Conservation (phyloP, 2,113 vertebrate genomes). For the Cygnus buccinator region DNA sequence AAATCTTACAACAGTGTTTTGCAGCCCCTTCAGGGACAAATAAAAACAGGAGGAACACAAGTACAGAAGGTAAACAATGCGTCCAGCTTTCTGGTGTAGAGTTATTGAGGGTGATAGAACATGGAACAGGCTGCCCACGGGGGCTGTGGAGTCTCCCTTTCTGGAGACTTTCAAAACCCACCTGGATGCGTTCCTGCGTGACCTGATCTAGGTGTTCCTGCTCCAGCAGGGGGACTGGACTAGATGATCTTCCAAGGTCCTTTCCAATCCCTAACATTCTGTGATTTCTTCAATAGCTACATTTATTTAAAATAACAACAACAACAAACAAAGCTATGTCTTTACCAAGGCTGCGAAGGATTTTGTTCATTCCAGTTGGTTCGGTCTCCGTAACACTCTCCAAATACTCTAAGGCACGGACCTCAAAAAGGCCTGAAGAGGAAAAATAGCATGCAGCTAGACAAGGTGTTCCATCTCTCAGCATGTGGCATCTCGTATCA, state of each 20-base stretch:
- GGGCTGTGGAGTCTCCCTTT: too few species aligned
- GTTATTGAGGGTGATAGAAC: not conserved
- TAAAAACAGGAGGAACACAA: not conserved
- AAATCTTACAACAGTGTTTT: not conserved
- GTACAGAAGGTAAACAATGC: not conserved
- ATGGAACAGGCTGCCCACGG: too few species aligned
- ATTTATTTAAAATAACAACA: not conserved
- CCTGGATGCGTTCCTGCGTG: too few species aligned
- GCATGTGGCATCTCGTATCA: rapidly evolving
- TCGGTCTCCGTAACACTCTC: constrained; percentile 86
- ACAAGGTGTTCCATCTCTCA: not conserved
- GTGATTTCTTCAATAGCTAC: not conserved
- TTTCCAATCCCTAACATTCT: too few species aligned
- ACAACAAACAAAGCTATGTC: not conserved
- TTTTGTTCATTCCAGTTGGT: constrained; percentile 90
- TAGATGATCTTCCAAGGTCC: too few species aligned
- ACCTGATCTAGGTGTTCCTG: too few species aligned
- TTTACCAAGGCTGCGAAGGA: constrained; percentile 93
- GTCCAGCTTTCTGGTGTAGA: not conserved
- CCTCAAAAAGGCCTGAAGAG: constrained; percentile 90
- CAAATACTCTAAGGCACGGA: constrained; percentile 89
- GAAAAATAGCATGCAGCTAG: not conserved
- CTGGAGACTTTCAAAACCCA: too few species aligned
- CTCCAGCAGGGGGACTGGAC: too few species aligned
- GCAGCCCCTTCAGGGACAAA: not conserved